These are phyloP conservation scores for Tringa solitaria DNA, from an alignment of 2,113 vertebrate species.

Conservation along the genomic window DNA sequence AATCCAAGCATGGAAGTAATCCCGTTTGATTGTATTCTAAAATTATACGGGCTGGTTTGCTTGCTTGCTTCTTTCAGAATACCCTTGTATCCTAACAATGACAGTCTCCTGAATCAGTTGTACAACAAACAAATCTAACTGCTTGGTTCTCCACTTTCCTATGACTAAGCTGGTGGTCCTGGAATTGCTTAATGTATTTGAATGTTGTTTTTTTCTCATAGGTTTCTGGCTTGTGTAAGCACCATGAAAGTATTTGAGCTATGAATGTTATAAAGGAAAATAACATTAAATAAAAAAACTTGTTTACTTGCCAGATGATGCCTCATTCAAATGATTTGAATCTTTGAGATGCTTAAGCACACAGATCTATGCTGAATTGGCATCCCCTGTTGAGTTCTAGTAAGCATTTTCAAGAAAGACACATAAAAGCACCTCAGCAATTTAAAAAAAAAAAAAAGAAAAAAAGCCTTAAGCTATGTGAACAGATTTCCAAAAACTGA, in stretches of 20 bases:
- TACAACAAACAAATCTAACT: not conserved
- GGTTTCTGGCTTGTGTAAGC: not conserved
- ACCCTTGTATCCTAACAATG: not conserved
- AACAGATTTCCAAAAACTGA: not conserved
- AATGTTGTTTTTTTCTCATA: not conserved
- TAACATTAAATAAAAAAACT: not conserved
- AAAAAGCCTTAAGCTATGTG: not conserved
- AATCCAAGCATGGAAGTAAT: slow-evolving; percentile 37
- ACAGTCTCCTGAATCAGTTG: not conserved
- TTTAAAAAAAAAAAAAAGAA: not conserved
- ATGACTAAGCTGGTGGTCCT: not conserved
- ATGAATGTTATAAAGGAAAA: not conserved
- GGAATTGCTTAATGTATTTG: not conserved
- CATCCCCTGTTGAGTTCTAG: not conserved
- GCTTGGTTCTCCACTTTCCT: not conserved
- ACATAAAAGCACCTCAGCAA: not conserved
- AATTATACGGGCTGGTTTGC: not conserved
- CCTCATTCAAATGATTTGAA: not conserved
- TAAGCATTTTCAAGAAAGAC: not conserved
- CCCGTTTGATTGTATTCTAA: not conserved
- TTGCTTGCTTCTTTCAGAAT: not conserved
- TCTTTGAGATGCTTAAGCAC: not conserved
- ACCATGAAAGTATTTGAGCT: not conserved
- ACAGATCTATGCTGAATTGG: not conserved
- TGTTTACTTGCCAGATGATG: not conserved